Conservation (phyloP, 2,888 invertebrate genomes). For the Orthosia gracilis region DNA sequence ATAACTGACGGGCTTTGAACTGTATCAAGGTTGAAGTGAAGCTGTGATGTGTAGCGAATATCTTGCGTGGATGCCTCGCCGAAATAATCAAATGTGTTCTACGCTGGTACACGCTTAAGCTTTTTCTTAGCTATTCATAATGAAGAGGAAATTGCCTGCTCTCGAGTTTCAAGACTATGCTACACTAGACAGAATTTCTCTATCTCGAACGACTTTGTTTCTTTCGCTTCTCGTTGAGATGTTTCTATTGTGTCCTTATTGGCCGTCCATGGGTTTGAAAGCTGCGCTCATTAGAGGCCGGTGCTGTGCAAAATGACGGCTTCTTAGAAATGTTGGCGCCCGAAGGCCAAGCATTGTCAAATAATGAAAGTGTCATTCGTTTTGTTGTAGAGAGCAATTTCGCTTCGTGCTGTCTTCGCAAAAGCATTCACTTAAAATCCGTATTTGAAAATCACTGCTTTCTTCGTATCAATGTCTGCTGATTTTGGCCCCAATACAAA, state of each 20-base stretch:
- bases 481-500: background rate
- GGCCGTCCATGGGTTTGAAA: slow-evolving; percentile 42
- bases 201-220: slow-evolving; percentile 34
- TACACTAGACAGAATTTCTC: slow-evolving; percentile 26
- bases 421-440: slow-evolving; percentile 8
- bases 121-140: slow-evolving; percentile 20
- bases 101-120: background rate
- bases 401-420: slow-evolving; percentile 26
- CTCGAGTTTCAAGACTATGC: slow-evolving; percentile 1
- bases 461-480: background rate
- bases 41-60: slow-evolving; percentile 54
- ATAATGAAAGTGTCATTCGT: slow-evolving; percentile 66
- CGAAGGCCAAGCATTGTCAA: slow-evolving; percentile 53
- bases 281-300: slow-evolving; percentile 56
- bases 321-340: slow-evolving; percentile 36
- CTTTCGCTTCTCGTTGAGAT: slow-evolving; percentile 30
- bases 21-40: slow-evolving; percentile 78
- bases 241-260: slow-evolving; percentile 41
- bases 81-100: slow-evolving; percentile 36
- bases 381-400: slow-evolving; percentile 58
- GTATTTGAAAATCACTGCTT: slow-evolving; percentile 25
- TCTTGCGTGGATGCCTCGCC: slow-evolving; percentile 21
- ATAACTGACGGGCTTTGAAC: slow-evolving; percentile 81
- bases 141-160: slow-evolving; percentile 14
- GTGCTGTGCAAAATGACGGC: slow-evolving; percentile 42